Percentiles rank a stretch among this genome's conserved stretches.
phyloP scores from a whole-genome alignment of 2,888 invertebrate genomes.

The Mesodorylaimus sp. region DNA sequence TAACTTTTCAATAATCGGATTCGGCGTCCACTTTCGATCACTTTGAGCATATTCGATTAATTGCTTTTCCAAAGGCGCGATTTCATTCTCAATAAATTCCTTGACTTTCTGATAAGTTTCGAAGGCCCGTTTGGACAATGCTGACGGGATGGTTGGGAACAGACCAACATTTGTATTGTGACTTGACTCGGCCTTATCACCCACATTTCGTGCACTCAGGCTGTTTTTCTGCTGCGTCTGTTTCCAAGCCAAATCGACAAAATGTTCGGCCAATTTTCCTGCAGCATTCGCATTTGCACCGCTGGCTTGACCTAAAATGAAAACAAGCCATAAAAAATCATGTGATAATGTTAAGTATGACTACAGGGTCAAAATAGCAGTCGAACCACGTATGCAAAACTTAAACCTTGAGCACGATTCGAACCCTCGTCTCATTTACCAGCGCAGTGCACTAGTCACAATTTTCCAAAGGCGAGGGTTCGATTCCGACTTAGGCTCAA shows the following conservation, averaged over 20 bases:
- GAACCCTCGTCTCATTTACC: too few relatives aligned
- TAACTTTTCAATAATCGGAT: conserved; percentile 29
- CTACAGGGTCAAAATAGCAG: too few relatives aligned
- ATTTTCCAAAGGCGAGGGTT: too few relatives aligned
- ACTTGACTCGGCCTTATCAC: neutral
- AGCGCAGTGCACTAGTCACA: too few relatives aligned
- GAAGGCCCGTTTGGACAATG: conserved; percentile 29
- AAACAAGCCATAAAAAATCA: too few relatives aligned
- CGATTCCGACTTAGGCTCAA: too few relatives aligned
- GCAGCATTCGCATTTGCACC: conserved; percentile 22
- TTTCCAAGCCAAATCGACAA: conserved; percentile 24
- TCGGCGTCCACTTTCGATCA: conserved; percentile 27
- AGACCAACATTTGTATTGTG: too few relatives aligned
- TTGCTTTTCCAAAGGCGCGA: conserved; percentile 32
- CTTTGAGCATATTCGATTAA: conserved; percentile 21
- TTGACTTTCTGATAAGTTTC: conserved; percentile 29
- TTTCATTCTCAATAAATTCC: conserved; percentile 31
- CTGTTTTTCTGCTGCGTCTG: conserved; percentile 13
- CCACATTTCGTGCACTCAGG: neutral
- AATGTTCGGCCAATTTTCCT: conserved; percentile 18
- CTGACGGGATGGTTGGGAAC: conserved; percentile 29
- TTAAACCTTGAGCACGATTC: too few relatives aligned
- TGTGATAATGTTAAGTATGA: too few relatives aligned
- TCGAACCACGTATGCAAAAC: too few relatives aligned
- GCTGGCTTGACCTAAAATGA: conserved; percentile 27